These are phyloP conservation scores for Leucosticte australis DNA, from an alignment of 2,113 vertebrate species.

Conservation along the genomic window DNA sequence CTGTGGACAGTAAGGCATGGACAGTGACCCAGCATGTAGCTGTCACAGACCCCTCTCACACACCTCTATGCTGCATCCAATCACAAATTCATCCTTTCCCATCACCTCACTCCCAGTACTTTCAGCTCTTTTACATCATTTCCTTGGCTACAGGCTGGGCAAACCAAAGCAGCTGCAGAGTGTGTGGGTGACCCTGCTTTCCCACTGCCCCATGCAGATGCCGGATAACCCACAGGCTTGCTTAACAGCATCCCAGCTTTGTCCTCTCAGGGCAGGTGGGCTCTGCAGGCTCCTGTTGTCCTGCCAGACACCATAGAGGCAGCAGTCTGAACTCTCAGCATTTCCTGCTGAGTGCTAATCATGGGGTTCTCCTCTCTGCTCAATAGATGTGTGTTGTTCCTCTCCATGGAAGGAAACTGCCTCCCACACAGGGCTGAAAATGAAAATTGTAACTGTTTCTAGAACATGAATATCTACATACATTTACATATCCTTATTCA, in stretches of 20 bases:
- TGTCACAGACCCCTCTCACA: neutral
- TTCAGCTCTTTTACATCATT: neutral
- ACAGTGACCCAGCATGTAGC: neutral
- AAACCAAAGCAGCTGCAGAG: neutral
- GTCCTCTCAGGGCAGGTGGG: neutral
- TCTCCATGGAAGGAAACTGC: neutral
- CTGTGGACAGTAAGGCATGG: neutral
- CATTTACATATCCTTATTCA: neutral
- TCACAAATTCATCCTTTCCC: neutral
- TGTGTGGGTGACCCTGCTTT: neutral
- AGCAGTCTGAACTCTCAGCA: neutral
- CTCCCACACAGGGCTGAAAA: slow-evolving; percentile 50
- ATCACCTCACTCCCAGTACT: neutral
- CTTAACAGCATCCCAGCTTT: neutral
- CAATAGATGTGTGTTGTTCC: neutral
- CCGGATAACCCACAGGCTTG: neutral
- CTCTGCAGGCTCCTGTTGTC: neutral
- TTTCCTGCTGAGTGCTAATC: neutral
- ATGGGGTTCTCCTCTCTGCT: neutral
- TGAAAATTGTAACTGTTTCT: slow-evolving; percentile 5
- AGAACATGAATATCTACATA: slow-evolving; percentile 8
- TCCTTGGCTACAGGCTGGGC: neutral
- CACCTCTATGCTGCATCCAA: neutral
- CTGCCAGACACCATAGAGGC: accelerated
- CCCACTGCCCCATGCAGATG: neutral